Base-by-base conservation (phyloP, 2,113 vertebrate genomes). In the Ammodramus savannarum region DNA sequence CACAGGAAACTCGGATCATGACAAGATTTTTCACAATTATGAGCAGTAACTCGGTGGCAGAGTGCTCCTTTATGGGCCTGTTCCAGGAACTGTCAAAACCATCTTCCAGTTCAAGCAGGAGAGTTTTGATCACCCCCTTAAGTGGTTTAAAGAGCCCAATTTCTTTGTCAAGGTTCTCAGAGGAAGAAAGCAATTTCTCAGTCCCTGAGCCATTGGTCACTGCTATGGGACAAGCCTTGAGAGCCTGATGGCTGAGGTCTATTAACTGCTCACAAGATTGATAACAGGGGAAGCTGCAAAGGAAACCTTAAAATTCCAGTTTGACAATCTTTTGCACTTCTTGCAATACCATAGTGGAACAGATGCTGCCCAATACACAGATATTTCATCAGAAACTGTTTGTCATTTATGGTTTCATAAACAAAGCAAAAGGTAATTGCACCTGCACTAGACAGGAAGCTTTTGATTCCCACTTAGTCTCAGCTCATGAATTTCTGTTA, bases 81-180 rank as follows among this genome's bases (percentile, higher is more conserved):
- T 81, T 89, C 75, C 62, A 73, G 43, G 49, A 96, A 83, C 82
- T 88, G 91, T 93, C 90, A 96, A 74, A 90, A 95, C 41, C 71
- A 80, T 66, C 87, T 59, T 73, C 52, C 59, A 84, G 82, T 90
- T 94, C 86, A 81, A 90, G 83, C 83, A 92, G 92, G 79, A 89
- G 34, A 77, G 59, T 95, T 97, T 94, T 96, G 94, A 97, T 96
- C 80, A 76, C 51, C 83, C 67, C 48, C 66, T 95, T 89, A 95
- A 95, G 77, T 84, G 93, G 91, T 91, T 96, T 96, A 94, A 94
- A 91, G 87, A 90, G 95, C 95, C 88, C 97, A 97, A 97, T 97
- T 97, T 97, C 93, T 89, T 95, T 94, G 95, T 97, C 96, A 97
- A 97, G 97, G 97, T 97, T 97, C 94, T 94, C 65, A 48, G 95